Evolutionary conservation across 1,140 invertebrate genomes (phyloP).

Genomic region (Trichonephila inaurata): DNA sequence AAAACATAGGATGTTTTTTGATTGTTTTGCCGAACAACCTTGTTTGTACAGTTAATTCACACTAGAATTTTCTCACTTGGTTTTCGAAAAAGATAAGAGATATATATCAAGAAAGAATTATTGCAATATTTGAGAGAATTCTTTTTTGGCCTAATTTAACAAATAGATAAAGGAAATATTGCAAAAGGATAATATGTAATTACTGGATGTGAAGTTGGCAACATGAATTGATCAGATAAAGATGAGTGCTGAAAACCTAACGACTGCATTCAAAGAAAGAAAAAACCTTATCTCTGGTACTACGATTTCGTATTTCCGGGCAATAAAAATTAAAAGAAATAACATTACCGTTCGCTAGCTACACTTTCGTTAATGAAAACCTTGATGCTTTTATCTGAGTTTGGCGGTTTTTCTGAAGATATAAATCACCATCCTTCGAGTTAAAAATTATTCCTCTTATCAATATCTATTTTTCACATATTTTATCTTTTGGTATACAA

Average conservation of each 20-base stretch:
- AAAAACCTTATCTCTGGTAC: neutral
- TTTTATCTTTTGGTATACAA: neutral
- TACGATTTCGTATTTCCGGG: neutral
- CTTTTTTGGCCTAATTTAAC: neutral
- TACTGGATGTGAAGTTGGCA: neutral
- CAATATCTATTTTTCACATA: neutral
- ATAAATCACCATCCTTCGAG: neutral
- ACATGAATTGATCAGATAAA: neutral
- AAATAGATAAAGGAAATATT: neutral
- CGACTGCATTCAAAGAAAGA: neutral
- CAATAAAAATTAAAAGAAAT: neutral
- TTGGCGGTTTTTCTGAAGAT: too few species aligned
- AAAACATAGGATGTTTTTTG: neutral
- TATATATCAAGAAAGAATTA: neutral
- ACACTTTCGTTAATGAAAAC: neutral
- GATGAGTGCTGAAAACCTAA: neutral
- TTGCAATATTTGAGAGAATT: neutral
- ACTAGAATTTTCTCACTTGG: neutral
- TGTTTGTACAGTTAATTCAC: slow-evolving; percentile 4
- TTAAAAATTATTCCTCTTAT: neutral
- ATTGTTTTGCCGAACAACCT: neutral
- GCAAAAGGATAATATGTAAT: neutral
- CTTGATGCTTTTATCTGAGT: neutral
- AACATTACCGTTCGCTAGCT: neutral
- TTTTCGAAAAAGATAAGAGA: neutral